Evolutionary conservation across 1,140 invertebrate species (phyloP), one percentile per base, ranked within the genome.

Genomic region (Orchesella cincta): DNA sequence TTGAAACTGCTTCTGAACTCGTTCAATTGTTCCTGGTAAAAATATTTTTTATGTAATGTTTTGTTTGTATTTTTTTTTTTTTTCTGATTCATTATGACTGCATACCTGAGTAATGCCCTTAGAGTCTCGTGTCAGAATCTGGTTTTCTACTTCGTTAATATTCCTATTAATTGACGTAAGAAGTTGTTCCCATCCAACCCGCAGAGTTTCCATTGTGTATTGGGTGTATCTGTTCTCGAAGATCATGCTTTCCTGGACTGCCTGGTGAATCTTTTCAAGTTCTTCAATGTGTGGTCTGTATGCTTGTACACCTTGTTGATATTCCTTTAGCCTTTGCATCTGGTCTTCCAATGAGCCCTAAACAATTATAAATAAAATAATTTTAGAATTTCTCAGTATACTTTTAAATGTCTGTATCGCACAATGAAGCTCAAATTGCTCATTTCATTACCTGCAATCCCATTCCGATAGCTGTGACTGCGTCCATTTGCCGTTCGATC

Each of bases 161-260:
- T 97, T 98, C 84, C 96, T 92, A 85, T 98, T 98, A 85, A 99
- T 98, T 20, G 96, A 98, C 5, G 98, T 99, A 31, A 99, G 88
- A 16, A 82, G 74, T 76, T 99, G 97, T 87, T 99, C 98, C 97
- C 97, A 99, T 79, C 97, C 97, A 78, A 99, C 97, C 83, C 98
- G 92, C 54, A 99, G 88, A 20, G 97, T 98, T 88, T 99, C 98
- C 98, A 99, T 99, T 76, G 98, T 98, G 87, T 99, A 99, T 85
- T 98, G 96, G 73, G 97, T 98, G 86, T 99, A 98, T 82, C 95
- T 92, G 87, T 99, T 99, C 86, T 99, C 98, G 86, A 99, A 99
- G 84, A 99, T 98, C 94, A 99, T 98, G 83, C 96, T 94, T 87
- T 99, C 97, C 87, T 99, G 98, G 34, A 99, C 95, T 80, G 97